Conservation (phyloP, 2,797 vertebrate species). For the Steatocranus sp. region DNA sequence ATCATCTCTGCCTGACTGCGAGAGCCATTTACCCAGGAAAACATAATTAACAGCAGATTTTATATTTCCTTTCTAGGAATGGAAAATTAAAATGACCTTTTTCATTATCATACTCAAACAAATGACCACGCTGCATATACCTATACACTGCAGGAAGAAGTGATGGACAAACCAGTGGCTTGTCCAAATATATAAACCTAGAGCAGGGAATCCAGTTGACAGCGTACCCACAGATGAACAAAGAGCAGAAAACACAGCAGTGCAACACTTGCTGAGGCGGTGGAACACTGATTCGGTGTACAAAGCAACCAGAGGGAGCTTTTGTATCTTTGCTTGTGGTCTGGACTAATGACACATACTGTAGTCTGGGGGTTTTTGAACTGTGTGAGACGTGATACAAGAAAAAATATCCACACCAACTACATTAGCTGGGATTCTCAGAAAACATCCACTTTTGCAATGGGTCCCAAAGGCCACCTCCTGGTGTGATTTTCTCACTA, state of each 20-base stretch:
- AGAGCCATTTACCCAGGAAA: not conserved
- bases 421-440: not conserved
- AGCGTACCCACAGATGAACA: not conserved
- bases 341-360: conserved; percentile 11
- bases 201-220: not conserved
- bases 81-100: not conserved
- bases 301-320: conserved; percentile 15
- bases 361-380: not conserved
- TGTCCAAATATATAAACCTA: not conserved
- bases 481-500: not conserved
- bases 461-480: not conserved
- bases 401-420: not conserved
- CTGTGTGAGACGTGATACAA: not conserved
- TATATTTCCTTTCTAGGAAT: not conserved
- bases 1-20: not conserved
- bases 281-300: conserved; percentile 9
- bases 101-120: not conserved
- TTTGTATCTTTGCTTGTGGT: conserved; percentile 16
- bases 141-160: not conserved
- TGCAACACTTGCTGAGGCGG: not conserved
- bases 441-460: not conserved
- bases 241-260: not conserved
- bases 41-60: not conserved
- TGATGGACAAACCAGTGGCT: not conserved
- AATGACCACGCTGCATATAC: not conserved